Conservation (phyloP, 2,888 invertebrate genomes). For the Tanypteryx hageni region DNA sequence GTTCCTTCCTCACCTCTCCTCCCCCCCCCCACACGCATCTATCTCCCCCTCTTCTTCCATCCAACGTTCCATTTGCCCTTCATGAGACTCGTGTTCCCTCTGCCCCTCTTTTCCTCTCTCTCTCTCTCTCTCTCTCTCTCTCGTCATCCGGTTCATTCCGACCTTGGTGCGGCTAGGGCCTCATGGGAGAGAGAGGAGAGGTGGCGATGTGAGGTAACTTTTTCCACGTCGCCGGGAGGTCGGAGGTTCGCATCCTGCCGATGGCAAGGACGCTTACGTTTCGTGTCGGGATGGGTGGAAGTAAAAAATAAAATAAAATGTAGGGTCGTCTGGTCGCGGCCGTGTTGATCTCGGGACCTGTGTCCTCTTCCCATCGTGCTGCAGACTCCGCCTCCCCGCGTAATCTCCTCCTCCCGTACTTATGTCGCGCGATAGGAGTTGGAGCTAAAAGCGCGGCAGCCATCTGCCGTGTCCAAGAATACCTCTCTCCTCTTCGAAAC, state of each 20-base stretch:
- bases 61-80: slow-evolving; percentile 12
- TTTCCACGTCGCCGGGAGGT: not conserved
- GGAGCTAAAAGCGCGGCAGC: no score
- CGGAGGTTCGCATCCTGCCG: slow-evolving; percentile 15
- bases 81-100: not conserved
- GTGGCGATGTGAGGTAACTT: slow-evolving; percentile 11
- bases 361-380: no score
- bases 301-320: no score
- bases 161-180: not conserved
- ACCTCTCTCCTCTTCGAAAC: no score
- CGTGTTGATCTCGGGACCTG: no score
- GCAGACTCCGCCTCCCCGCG: no score
- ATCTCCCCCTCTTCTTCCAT: not conserved
- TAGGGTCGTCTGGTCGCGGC: no score
- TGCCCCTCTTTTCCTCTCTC: not conserved
- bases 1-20: not conserved
- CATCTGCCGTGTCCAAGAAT: no score
- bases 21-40: not conserved
- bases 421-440: no score
- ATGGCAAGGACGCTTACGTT: slow-evolving; percentile 3
- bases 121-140: not conserved
- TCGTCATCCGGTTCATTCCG: slow-evolving; percentile 22
- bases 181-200: not conserved
- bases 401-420: no score
- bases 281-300: not conserved